These are phyloP conservation scores for Picathartes gymnocephalus DNA, from an alignment of 2,113 vertebrate genomes.

Conservation along the genomic window DNA sequence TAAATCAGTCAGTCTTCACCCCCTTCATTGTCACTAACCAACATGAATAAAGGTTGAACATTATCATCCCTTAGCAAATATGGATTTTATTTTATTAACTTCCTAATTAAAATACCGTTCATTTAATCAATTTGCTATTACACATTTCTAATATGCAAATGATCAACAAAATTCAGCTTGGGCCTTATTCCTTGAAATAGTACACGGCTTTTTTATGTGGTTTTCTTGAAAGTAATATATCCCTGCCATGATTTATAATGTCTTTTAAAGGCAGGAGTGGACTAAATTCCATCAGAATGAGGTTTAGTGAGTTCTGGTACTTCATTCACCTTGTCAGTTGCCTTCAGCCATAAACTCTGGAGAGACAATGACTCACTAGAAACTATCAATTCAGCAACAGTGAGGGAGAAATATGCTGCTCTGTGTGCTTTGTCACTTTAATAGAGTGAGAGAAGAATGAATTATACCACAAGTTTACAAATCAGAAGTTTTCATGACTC, in stretches of 20 bases:
- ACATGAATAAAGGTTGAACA: not conserved
- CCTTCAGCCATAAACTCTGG: slow-evolving; percentile 49
- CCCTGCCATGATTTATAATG: slow-evolving; percentile 7
- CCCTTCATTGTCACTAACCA: not conserved
- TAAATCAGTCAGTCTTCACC: not conserved
- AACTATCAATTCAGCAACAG: slow-evolving; percentile 4
- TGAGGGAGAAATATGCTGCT: not conserved
- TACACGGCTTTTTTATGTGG: not conserved
- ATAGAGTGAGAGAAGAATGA: slow-evolving; percentile 33
- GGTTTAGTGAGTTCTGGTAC: slow-evolving; percentile 33
- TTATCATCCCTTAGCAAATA: not conserved
- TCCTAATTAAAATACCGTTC: not conserved
- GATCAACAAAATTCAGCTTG: not conserved
- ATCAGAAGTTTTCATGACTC: slow-evolving; percentile 33
- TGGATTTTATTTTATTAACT: not conserved
- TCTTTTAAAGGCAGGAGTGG: not conserved
- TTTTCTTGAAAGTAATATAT: not conserved
- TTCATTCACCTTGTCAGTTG: slow-evolving; percentile 43
- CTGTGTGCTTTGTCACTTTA: slow-evolving; percentile 30
- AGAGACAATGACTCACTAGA: not conserved
- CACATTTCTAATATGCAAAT: not conserved
- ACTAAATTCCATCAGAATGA: not conserved
- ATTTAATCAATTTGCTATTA: not conserved
- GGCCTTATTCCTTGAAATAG: not conserved
- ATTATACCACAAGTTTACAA: slow-evolving; percentile 19